phyloP scores from a whole-genome alignment of 2,113 vertebrate genomes.

The Jaculus jaculus region DNA sequence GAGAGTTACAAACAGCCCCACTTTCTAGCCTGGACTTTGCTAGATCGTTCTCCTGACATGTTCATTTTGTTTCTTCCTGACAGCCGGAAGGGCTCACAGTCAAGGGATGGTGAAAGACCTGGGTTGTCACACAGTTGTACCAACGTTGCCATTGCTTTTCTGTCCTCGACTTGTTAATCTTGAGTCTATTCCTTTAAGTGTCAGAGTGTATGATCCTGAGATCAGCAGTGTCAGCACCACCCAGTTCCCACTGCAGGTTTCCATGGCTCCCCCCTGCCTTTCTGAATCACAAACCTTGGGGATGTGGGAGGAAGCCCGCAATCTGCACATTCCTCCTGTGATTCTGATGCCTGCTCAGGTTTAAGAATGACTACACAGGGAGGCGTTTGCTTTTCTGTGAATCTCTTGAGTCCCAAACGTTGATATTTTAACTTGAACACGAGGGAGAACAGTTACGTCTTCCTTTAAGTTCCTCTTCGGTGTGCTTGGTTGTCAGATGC shows the following conservation, averaged over 20 bases:
- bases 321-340: not conserved
- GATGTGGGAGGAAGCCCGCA: not conserved
- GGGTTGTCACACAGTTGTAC: not conserved
- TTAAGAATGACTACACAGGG: not conserved
- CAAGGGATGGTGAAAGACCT: not conserved
- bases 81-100: not conserved
- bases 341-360: not conserved
- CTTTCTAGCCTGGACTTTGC: not conserved
- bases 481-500: not conserved
- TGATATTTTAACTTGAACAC: constrained; percentile 13
- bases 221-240: not conserved
- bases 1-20: not conserved
- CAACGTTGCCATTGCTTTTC: not conserved
- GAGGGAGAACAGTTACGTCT: not conserved
- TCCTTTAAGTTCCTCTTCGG: not conserved
- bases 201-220: not conserved
- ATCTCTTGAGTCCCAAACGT: not conserved
- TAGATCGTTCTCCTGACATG: not conserved
- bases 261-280: not conserved
- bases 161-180: not conserved
- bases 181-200: not conserved
- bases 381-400: not conserved
- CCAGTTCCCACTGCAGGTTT: not conserved
- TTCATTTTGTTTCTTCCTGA: not conserved
- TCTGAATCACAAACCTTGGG: not conserved